Conservation (phyloP, 2,113 vertebrate genomes). For the Myxocyprinus asiaticus region DNA sequence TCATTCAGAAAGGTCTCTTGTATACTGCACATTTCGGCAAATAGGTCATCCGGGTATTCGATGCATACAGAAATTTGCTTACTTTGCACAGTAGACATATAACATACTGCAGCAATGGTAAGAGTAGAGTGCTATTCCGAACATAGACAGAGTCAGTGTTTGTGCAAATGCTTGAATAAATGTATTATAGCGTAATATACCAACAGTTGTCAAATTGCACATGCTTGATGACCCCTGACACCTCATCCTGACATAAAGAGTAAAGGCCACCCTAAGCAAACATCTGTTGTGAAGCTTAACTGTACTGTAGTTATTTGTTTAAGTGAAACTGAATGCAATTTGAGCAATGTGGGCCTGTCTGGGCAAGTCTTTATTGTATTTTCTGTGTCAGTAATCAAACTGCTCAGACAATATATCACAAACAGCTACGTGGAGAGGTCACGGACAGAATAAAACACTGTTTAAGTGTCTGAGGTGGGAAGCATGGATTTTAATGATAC, state of each 20-base stretch:
- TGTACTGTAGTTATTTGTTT: slow-evolving; percentile 16
- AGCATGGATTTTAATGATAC: too few species aligned
- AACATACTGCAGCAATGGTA: too few species aligned
- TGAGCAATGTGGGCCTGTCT: slow-evolving; percentile 52
- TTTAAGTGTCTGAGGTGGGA: not conserved
- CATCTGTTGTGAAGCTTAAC: not conserved
- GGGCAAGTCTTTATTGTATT: slow-evolving; percentile 58
- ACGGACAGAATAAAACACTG: not conserved
- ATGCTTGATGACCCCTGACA: not conserved
- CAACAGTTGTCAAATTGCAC: not conserved
- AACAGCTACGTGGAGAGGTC: not conserved
- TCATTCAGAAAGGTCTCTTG: too few species aligned
- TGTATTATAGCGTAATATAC: not conserved
- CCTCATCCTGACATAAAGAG: not conserved
- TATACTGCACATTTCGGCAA: too few species aligned
- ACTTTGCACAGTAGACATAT: too few species aligned
- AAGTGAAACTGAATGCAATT: slow-evolving; percentile 12
- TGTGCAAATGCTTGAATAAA: not conserved
- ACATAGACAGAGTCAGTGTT: not conserved
- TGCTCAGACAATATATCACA: slow-evolving; percentile 33
- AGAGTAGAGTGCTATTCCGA: not conserved
- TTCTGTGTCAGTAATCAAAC: slow-evolving; percentile 46
- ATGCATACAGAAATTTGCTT: too few species aligned
- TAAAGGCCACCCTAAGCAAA: slow-evolving; percentile 35
- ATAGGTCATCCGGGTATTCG: too few species aligned